Evolutionary conservation across 64 coral and sea anemone genomes (phyloP), one percentile per base, ranked within the genome.

Genomic region (Pocillopora verrucosa): DNA sequence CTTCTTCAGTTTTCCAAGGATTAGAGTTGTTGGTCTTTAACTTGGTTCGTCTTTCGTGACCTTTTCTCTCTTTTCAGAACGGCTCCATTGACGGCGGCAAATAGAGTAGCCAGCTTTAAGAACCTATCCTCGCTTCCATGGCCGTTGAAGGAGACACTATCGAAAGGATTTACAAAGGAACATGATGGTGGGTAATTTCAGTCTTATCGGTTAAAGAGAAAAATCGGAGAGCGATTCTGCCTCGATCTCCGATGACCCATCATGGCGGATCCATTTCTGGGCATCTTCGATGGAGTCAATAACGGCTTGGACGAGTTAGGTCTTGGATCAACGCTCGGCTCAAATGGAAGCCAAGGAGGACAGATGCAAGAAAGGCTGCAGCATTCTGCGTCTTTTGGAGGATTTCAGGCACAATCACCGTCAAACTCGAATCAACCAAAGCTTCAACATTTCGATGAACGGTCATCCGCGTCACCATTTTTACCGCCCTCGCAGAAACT

Each of bases 211-310:
- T 58, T 26, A 17, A 62, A n/a, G 65, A 36, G 37, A 57, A 85
- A 85, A 85, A 72, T 41, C 13, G 63, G 80, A 58, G 82, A 70
- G 51, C 68, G 36, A 19, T 85, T 72, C 63, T 51, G 59, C 59
- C 80, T 62, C 82, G 13, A 38, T 85, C 82, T 65, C 64, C 82
- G 82, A 85, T 85, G 64, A 85, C 58, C 58, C 72, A 84, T 82
- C 76, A 97, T 97, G 95, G 95, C 95, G 67, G 95, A 97, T 77
- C 95, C 95, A 75, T 97, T 93, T 87, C 74, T 92, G 83, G 95
- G 95, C 59, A 97, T 97, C 68, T 97, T 97, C 20, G 92, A 93
- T 89, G 92, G 92, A 75, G 79, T 88, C n/a, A 93, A 93, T 77
- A 93, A 89, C 61, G 87, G 87, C 17, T 76, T 93, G 26, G 92